phyloP scores from a whole-genome alignment of 2,888 invertebrate species.

The Notodonta dromedarius region DNA sequence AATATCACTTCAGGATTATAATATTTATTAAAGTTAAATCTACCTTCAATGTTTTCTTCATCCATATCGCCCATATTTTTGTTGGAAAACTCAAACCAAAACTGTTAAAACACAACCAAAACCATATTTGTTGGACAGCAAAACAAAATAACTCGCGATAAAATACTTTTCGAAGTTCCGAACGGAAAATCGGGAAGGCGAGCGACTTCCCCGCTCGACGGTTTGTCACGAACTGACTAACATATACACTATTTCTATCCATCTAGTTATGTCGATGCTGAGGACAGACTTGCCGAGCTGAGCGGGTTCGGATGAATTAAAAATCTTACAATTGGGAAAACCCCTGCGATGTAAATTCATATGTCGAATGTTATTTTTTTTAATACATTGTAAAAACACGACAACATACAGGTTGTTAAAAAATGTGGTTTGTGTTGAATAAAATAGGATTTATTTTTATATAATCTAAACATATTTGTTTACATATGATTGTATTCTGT shows the following conservation, averaged over 20 bases:
- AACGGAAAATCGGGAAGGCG: constrained; percentile 39
- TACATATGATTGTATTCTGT: too few relatives aligned
- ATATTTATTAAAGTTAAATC: constrained; percentile 11
- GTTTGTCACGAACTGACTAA: constrained; percentile 38
- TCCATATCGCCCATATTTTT: constrained; percentile 57
- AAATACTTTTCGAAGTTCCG: constrained; percentile 38
- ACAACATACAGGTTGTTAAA: constrained; percentile 5
- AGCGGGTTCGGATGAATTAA: constrained; percentile 12
- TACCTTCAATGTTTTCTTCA: constrained; percentile 68
- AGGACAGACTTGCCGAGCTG: too few relatives aligned
- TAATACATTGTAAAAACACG: constrained; percentile 12
- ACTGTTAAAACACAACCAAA: constrained; percentile 41
- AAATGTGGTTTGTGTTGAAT: not conserved
- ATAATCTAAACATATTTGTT: not conserved
- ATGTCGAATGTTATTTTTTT: constrained; percentile 20
- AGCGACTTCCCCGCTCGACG: constrained; percentile 41
- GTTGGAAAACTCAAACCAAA: constrained; percentile 39
- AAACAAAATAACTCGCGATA: constrained; percentile 22
- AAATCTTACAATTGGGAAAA: constrained; percentile 36
- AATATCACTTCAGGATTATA: too few relatives aligned
- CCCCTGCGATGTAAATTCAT: constrained; percentile 22
- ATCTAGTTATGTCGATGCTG: not conserved
- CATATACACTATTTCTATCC: not conserved
- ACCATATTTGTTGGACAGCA: constrained; percentile 36
- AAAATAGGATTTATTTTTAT: not conserved